These are phyloP conservation scores for Dipodomys ordii DNA, from an alignment of 2,113 vertebrate genomes.

Conservation along the genomic window DNA sequence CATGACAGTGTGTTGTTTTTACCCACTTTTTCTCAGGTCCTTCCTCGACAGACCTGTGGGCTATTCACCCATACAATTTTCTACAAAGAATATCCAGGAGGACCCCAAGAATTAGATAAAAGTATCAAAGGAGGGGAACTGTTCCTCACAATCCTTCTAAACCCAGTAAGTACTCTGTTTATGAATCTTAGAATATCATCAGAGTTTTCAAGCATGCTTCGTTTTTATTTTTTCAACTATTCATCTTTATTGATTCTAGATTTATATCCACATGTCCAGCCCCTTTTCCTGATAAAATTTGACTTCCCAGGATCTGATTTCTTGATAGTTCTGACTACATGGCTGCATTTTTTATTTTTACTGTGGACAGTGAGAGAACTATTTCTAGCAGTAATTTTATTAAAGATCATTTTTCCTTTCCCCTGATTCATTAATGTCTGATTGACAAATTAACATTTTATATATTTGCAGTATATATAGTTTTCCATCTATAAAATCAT, in stretches of 20 bases:
- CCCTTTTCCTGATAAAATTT: background rate
- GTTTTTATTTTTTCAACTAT: background rate
- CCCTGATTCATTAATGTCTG: background rate
- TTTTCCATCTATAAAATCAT: background rate
- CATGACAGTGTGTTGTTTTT: background rate
- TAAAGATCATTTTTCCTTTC: background rate
- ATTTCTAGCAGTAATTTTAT: background rate
- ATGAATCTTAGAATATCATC: background rate
- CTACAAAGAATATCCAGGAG: constrained; percentile 98
- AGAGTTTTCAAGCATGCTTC: background rate
- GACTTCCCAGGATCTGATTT: background rate
- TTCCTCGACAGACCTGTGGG: constrained; percentile 98
- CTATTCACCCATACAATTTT: constrained; percentile 99
- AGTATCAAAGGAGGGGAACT: constrained; percentile 98
- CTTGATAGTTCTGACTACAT: background rate
- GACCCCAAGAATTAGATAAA: constrained; percentile 97
- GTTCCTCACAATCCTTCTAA: constrained; percentile 97
- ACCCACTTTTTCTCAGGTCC: constrained; percentile 88
- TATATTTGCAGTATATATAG: background rate
- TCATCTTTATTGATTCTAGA: background rate
- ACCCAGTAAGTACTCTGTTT: constrained; percentile 92
- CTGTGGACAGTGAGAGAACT: background rate
- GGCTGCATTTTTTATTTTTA: background rate
- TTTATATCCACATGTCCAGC: background rate
- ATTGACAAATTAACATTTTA: background rate